phyloP scores from a whole-genome alignment of 2,113 vertebrate genomes.

The Paradoxurus hermaphroditus region DNA sequence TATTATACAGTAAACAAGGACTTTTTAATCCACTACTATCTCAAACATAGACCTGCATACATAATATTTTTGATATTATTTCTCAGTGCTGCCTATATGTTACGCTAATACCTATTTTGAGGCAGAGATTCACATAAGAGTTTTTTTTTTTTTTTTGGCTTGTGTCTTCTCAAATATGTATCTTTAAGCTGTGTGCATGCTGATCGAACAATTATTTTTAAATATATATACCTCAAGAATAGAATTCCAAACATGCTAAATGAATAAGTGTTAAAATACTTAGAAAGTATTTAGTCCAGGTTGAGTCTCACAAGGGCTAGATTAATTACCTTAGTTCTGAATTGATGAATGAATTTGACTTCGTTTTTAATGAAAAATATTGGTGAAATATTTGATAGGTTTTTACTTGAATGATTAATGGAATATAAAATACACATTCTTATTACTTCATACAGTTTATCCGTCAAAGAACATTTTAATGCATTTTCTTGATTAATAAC shows the following conservation, averaged over 20 bases:
- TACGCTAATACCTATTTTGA: neutral
- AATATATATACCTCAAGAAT: neutral
- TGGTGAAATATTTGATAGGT: neutral
- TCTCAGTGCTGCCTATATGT: neutral
- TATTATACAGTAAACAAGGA: neutral
- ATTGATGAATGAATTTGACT: neutral
- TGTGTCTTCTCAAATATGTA: neutral
- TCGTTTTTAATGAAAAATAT: constrained; percentile 18
- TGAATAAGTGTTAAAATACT: neutral
- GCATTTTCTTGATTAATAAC: constrained; percentile 48
- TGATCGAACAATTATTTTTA: neutral
- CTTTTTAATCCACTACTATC: neutral
- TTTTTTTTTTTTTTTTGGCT: neutral
- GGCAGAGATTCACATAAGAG: neutral
- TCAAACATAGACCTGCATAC: neutral
- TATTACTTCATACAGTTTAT: neutral
- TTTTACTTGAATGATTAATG: neutral
- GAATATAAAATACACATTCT: neutral
- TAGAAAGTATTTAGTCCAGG: neutral
- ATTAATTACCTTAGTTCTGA: neutral
- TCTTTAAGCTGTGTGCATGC: neutral
- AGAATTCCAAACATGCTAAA: neutral
- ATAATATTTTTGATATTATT: neutral
- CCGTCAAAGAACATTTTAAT: constrained; percentile 24
- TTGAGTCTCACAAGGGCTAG: neutral